Base-by-base conservation (phyloP, 2,113 vertebrate genomes). In the Lophochroa leadbeateri region DNA sequence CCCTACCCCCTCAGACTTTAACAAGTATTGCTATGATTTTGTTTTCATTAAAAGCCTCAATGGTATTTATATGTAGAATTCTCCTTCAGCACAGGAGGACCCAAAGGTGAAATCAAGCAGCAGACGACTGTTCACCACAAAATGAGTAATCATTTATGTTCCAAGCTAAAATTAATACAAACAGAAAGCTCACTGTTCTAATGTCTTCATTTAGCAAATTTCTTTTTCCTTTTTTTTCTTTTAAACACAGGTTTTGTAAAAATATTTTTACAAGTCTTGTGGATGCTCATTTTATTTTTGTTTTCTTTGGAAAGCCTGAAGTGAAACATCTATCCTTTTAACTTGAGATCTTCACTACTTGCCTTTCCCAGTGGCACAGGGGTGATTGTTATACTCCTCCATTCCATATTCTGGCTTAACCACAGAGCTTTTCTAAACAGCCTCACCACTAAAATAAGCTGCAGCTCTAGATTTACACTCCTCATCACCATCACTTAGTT, bases 91-190 rank as follows among this genome's bases (percentile, higher is more conserved):
- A 81, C 57, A 69, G 61, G 69, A 97, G 88, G 85, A 95, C 64
- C 41, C 65, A 78, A 85, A 93, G 64, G 86, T 92, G 64, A 95
- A 96, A 86, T 96, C 96, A 92, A 88, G 67, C 44, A 88, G 72
- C 65, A 91, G 69, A 88, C 43, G 41, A 93, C 83, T 84, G 39
- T 53, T 81, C 39, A 86, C 76, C 37, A 28, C 78, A 87, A 63
- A 93, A 84, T 75, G 88, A 89, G 74, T 69, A 86, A 84, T 92
- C 41, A 72, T 79, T 94, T 89, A 72, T 41, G n/a, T 72, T 86
- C 63, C 77, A 69, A 49, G n/a, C 74, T 89, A 82, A 96, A 94
- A 93, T 72, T 88, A 95, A 92, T 64, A 41, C 68, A 81, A 92
- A 47, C 76, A 95, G 70, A 93, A 92, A 85, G 75, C 28, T 72